phyloP scores from a whole-genome alignment of 2,113 vertebrate species.

The Mesoclemmys tuberculata region DNA sequence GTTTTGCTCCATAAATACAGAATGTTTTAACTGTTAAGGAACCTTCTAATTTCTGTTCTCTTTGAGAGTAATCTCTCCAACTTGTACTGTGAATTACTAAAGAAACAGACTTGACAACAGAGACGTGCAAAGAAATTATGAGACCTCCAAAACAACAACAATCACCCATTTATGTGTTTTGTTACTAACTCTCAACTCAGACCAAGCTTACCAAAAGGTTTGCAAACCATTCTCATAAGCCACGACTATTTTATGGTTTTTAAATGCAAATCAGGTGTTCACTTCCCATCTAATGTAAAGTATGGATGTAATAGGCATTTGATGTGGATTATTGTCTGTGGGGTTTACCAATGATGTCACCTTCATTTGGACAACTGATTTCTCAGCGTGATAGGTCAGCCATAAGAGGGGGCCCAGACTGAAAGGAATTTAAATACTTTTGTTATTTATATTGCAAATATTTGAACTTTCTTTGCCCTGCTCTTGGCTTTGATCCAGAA shows the following conservation, averaged over 20 bases:
- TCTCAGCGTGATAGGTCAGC: not conserved
- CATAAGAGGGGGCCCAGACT: not conserved
- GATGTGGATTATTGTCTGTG: not conserved
- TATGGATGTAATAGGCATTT: not conserved
- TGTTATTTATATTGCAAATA: not conserved
- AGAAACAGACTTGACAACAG: not conserved
- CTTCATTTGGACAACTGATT: not conserved
- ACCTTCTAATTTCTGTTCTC: not conserved
- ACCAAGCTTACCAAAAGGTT: not conserved
- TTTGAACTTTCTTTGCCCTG: not conserved
- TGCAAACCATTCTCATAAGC: not conserved
- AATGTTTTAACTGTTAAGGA: not conserved
- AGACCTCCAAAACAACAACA: not conserved
- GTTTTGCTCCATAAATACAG: conserved; percentile 6
- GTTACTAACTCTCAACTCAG: not conserved
- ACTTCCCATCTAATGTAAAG: not conserved
- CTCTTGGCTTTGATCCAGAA: not conserved
- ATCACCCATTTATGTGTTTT: not conserved
- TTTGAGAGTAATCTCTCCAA: not conserved
- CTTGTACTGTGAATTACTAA: not conserved
- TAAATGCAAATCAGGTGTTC: not conserved
- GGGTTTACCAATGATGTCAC: not conserved
- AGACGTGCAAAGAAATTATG: not conserved
- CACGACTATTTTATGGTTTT: not conserved
- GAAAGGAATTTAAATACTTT: not conserved